Evolutionary conservation across 2,888 invertebrate genomes (phyloP), one percentile per base, ranked within the genome.

Genomic region (Heliconius sara): DNA sequence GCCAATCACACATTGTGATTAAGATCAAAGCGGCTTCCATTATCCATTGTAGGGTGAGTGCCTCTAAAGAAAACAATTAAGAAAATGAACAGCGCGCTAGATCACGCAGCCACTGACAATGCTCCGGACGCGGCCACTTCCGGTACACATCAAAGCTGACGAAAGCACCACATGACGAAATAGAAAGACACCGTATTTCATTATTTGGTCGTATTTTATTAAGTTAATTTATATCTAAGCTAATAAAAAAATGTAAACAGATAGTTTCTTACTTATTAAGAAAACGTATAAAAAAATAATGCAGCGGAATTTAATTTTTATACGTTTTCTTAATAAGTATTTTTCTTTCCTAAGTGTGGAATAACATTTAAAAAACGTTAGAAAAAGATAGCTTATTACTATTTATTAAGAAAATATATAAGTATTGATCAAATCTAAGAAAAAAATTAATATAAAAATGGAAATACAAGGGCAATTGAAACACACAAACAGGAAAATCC

Each of bases 31-130:
- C 90, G 84, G 82, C 88, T 88, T 87, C 90, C 90, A 91, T 92
- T 91, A 91, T 83, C 89, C 85, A 93, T 93, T 93, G 93, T 94
- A 84, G 86, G 87, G 87, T 87, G 89, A 92, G 91, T 92, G 92
- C 89, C 89, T 84, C 83, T 86, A 91, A 94, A 93, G 93, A 93
- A 93, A 93, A 93, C 94, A 94, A 94, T 94, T 92, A 94, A 91
- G 92, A 91, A 90, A 90, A 94, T 94, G 93, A 89, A 87, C 86
- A 84, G 91, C 91, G 91, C 88, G 65, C 75, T 75, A 66, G 90
- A 88, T 89, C 89, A 87, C 84, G 84, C 86, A 87, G 83, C 86
- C 83, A 79, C 81, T 88, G 89, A 94, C 93, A 92, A 91, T 89
- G 87, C 81, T 76, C 90, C 91, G 91, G 92, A 92, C 88, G 90